Conservation (phyloP, 2,797 vertebrate genomes). For the Gallinago solitaria region DNA sequence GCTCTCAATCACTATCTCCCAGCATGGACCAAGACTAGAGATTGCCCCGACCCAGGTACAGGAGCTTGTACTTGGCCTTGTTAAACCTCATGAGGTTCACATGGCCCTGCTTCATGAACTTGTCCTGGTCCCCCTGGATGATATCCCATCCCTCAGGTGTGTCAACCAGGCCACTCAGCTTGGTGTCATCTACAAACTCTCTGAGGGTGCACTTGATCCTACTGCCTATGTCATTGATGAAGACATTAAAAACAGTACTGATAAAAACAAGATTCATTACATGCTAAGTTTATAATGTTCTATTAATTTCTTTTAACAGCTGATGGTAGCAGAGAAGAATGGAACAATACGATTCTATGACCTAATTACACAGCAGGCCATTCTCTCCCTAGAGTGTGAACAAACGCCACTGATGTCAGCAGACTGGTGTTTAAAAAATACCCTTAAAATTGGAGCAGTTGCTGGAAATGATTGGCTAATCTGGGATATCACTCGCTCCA, state of each 20-base stretch:
- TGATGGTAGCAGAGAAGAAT: constrained; percentile 97
- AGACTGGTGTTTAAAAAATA: constrained; percentile 95
- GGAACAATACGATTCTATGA: constrained; percentile 95
- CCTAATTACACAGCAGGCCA: constrained; percentile 90
- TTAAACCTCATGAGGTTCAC: background rate
- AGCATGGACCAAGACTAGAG: background rate
- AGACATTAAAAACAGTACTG: background rate
- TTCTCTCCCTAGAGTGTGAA: constrained; percentile 92
- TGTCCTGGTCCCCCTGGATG: background rate
- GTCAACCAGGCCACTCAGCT: background rate
- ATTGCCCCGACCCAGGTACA: background rate
- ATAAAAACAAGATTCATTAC: background rate
- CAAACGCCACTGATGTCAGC: constrained; percentile 92
- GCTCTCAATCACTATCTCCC: background rate
- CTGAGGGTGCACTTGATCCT: background rate
- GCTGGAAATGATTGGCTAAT: constrained; percentile 94
- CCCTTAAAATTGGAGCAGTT: constrained; percentile 93
- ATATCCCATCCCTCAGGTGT: background rate
- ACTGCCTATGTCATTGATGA: background rate
- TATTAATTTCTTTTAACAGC: constrained; percentile 72
- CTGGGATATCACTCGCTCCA: constrained; percentile 95
- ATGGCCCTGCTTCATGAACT: background rate
- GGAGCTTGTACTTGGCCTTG: background rate
- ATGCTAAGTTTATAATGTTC: background rate
- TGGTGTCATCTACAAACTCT: background rate